Evolutionary conservation across 2,113 vertebrate species (phyloP).

Genomic region (Stigmatopora nigra): DNA sequence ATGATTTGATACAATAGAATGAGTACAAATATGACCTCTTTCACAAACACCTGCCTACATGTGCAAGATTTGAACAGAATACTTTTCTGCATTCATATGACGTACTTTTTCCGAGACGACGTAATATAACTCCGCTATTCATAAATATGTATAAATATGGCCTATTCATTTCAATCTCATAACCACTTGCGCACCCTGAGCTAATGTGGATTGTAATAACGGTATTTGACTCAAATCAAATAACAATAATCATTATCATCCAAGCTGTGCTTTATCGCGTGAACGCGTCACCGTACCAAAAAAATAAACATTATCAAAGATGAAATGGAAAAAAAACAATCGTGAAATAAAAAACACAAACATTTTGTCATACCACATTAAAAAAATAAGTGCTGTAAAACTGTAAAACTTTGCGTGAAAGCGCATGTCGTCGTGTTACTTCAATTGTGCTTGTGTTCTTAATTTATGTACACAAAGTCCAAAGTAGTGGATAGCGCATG

Average conservation of each 20-base stretch:
- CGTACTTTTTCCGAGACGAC: constrained; percentile 40
- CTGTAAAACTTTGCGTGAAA: too few relatives aligned
- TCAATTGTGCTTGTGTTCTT: not conserved
- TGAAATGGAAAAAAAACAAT: not conserved
- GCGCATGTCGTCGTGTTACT: too few relatives aligned
- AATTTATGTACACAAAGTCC: constrained; percentile 2
- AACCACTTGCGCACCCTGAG: constrained; percentile 48
- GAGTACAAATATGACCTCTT: constrained; percentile 62
- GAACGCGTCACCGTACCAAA: not conserved
- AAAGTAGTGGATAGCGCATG: not conserved
- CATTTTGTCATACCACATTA: too few relatives aligned
- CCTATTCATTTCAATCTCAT: constrained; percentile 53
- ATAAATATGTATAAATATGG: constrained; percentile 39
- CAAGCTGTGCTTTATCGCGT: not conserved
- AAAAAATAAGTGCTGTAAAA: too few relatives aligned
- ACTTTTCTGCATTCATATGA: constrained; percentile 55
- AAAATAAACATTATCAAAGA: not conserved
- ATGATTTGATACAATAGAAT: constrained; percentile 55
- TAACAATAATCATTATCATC: not conserved
- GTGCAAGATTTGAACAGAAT: constrained; percentile 46
- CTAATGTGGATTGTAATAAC: constrained; percentile 26
- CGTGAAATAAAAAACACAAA: not conserved
- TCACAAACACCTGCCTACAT: constrained; percentile 51
- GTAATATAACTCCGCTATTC: constrained; percentile 30
- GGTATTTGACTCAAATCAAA: not conserved